phyloP scores from a whole-genome alignment of 2,113 vertebrate species.

The Petaurus breviceps region DNA sequence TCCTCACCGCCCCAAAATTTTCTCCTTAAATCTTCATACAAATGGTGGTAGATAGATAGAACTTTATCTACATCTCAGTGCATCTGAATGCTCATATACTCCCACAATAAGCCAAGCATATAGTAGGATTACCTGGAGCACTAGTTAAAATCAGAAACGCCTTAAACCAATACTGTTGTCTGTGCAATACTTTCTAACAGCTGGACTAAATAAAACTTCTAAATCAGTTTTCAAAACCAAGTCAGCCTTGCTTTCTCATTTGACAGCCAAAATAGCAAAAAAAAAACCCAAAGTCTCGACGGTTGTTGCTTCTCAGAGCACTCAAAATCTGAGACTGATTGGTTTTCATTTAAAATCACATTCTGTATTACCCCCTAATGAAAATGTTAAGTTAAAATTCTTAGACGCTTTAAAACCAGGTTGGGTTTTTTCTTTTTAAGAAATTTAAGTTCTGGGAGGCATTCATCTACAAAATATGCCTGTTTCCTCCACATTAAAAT shows the following conservation, averaged over 20 bases:
- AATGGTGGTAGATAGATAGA: neutral
- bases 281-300: neutral
- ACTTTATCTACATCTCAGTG: neutral
- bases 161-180: neutral
- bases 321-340: neutral
- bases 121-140: neutral
- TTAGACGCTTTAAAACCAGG: no score
- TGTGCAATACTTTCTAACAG: neutral
- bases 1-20: no score
- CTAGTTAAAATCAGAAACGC: neutral
- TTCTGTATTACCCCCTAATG: neutral
- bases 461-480: neutral
- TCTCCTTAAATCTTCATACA: neutral
- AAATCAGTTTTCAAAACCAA: neutral
- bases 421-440: neutral
- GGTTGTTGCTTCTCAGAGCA: neutral
- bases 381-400: no score
- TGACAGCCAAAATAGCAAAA: neutral
- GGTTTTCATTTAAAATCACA: neutral
- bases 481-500: neutral
- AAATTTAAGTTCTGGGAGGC: neutral
- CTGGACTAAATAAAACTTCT: neutral
- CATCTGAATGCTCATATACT: neutral
- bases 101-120: neutral
- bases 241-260: neutral